Conservation (phyloP, 2,797 vertebrate genomes). For the Atherinosoma microstoma region DNA sequence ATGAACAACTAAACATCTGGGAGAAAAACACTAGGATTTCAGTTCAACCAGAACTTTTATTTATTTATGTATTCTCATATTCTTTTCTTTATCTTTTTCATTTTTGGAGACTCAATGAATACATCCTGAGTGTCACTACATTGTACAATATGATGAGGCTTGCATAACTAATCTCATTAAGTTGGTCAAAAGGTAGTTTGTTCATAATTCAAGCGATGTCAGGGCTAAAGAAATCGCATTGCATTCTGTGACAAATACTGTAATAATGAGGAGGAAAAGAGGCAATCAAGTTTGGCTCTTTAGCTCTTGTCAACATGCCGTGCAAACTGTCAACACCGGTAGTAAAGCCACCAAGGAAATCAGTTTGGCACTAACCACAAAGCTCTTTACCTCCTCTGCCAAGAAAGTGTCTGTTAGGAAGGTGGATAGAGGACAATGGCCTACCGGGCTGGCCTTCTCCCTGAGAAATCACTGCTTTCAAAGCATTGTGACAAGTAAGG, state of each 20-base stretch:
- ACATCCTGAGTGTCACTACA: neutral
- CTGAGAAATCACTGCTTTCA: slow-evolving; percentile 22
- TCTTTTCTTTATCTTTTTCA: neutral
- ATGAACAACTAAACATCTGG: neutral
- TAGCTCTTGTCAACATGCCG: slow-evolving; percentile 64
- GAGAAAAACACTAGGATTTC: neutral
- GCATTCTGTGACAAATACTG: slow-evolving; percentile 63
- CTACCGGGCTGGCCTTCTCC: slow-evolving; percentile 24
- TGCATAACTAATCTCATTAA: neutral
- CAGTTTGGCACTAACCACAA: slow-evolving; percentile 71
- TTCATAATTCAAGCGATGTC: neutral
- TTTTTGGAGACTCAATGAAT: neutral
- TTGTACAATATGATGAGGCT: neutral
- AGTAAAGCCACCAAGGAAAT: slow-evolving; percentile 74
- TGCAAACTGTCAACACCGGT: slow-evolving; percentile 63
- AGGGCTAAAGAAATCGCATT: slow-evolving; percentile 46
- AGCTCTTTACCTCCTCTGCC: slow-evolving; percentile 63
- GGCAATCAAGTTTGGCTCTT: slow-evolving; percentile 71
- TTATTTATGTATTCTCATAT: too few relatives aligned
- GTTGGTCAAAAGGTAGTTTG: neutral
- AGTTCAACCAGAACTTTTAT: too few relatives aligned
- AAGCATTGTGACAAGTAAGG: slow-evolving; percentile 51
- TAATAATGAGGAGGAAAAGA: slow-evolving; percentile 66
- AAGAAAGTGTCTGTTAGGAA: slow-evolving; percentile 70
- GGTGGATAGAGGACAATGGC: slow-evolving; percentile 58